These are phyloP conservation scores for Synanthedon andrenaeformis DNA, from an alignment of 2,888 invertebrate genomes.

Conservation along the genomic window DNA sequence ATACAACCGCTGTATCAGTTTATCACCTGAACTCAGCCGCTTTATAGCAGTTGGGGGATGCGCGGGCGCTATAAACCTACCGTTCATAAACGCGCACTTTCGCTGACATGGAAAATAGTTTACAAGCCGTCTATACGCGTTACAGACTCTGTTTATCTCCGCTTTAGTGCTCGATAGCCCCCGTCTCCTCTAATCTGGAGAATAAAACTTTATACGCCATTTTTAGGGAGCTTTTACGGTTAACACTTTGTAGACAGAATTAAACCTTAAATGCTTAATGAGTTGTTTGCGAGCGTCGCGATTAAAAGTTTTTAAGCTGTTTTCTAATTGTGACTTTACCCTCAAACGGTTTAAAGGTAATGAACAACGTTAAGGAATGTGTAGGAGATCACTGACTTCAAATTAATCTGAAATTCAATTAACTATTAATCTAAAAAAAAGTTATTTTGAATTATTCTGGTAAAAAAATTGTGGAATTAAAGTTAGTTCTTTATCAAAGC, in stretches of 20 bases:
- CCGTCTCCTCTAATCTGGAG: conserved; percentile 50
- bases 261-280: conserved; percentile 56
- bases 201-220: conserved; percentile 61
- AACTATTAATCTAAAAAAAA: too few relatives aligned
- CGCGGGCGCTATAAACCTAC: conserved; percentile 31
- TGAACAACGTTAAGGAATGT: too few relatives aligned
- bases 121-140: conserved; percentile 47
- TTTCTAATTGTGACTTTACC: conserved; percentile 17
- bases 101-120: conserved; percentile 67
- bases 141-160: conserved; percentile 51
- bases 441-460: too few relatives aligned
- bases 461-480: too few relatives aligned
- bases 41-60: conserved; percentile 27
- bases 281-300: conserved; percentile 46
- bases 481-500: too few relatives aligned
- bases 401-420: too few relatives aligned
- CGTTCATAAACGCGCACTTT: conserved; percentile 54
- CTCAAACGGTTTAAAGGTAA: too few relatives aligned
- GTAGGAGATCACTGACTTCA: too few relatives aligned
- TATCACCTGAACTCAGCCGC: conserved; percentile 50
- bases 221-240: conserved; percentile 56
- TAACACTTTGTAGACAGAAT: conserved; percentile 55
- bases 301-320: conserved; percentile 54
- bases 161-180: conserved; percentile 47
- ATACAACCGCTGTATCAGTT: conserved; percentile 46